A percentile compares a stretch with the other conserved stretches of the same genome.
Conservation (phyloP, 1,140 invertebrate species). For the Venustaconcha ellipsiformis region DNA sequence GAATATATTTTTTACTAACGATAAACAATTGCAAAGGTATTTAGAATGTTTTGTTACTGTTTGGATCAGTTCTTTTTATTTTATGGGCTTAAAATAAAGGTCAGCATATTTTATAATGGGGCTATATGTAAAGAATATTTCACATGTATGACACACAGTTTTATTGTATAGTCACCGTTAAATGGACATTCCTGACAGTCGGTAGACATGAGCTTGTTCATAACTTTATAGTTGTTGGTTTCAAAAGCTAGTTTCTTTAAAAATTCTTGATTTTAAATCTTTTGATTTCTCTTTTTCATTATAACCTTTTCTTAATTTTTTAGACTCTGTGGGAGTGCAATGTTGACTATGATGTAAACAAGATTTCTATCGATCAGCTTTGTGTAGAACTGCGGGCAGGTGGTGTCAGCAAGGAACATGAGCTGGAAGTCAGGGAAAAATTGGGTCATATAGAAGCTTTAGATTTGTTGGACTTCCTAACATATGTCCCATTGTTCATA, state of each 20-base stretch:
- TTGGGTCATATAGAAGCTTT: slow-evolving; percentile 52
- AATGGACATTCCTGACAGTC: too few relatives aligned
- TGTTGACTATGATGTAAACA: slow-evolving; percentile 59
- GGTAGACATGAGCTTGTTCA: too few relatives aligned
- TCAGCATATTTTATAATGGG: too few relatives aligned
- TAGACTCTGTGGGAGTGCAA: slow-evolving; percentile 67
- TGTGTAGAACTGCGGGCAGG: slow-evolving; percentile 63
- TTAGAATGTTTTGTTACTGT: too few relatives aligned
- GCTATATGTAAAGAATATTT: too few relatives aligned
- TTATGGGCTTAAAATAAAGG: too few relatives aligned
- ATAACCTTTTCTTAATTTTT: slow-evolving; percentile 19
- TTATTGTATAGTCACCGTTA: too few relatives aligned
- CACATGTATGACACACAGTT: too few relatives aligned
- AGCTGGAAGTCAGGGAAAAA: slow-evolving; percentile 53
- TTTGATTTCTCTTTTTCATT: neutral
- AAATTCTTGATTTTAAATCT: slow-evolving; percentile 2
- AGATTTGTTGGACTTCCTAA: slow-evolving; percentile 65
- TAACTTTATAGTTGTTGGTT: neutral
- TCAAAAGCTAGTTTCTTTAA: neutral
- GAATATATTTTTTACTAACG: too few relatives aligned
- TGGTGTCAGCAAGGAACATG: slow-evolving; percentile 59
- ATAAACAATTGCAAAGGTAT: too few relatives aligned
- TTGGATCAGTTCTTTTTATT: too few relatives aligned
- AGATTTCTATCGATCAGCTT: slow-evolving; percentile 59
- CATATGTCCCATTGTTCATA: slow-evolving; percentile 66